Evolutionary conservation across 2,888 invertebrate genomes (phyloP).

Genomic region (Spisula subtruncata): DNA sequence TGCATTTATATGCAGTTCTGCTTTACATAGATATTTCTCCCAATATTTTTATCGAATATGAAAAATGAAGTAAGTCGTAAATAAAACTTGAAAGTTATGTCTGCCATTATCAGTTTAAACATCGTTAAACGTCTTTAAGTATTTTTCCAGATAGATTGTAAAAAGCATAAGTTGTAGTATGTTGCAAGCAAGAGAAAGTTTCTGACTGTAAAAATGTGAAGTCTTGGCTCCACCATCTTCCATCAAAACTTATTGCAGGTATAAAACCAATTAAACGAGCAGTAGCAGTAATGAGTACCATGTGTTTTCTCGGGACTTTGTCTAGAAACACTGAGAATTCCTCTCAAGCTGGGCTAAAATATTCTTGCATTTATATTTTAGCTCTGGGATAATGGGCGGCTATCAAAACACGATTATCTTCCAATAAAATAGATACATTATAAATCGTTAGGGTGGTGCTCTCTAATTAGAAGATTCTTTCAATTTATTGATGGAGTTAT

Average conservation of each 20-base stretch:
- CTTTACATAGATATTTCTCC: neutral
- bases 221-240: constrained; percentile 25
- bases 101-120: constrained; percentile 10
- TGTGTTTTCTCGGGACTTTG: constrained; percentile 58
- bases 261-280: constrained; percentile 52
- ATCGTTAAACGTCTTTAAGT: constrained; percentile 18
- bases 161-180: neutral
- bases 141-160: constrained; percentile 28
- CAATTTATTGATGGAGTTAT: constrained; percentile 36
- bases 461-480: constrained; percentile 58
- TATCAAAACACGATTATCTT: constrained; percentile 68
- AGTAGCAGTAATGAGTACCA: constrained; percentile 52
- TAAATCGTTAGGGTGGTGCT: constrained; percentile 62
- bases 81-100: constrained; percentile 18
- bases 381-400: constrained; percentile 64
- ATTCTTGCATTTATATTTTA: constrained; percentile 65
- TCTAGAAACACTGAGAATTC: constrained; percentile 35
- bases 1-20: neutral
- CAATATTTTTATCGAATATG: constrained; percentile 7
- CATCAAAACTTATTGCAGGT: constrained; percentile 44
- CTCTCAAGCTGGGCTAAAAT: constrained; percentile 48
- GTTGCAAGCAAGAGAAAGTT: constrained; percentile 18
- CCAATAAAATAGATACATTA: constrained; percentile 72
- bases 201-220: constrained; percentile 3
- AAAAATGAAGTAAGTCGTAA: constrained; percentile 4